phyloP scores from a whole-genome alignment of 2,113 vertebrate species.

The Scomber japonicus region DNA sequence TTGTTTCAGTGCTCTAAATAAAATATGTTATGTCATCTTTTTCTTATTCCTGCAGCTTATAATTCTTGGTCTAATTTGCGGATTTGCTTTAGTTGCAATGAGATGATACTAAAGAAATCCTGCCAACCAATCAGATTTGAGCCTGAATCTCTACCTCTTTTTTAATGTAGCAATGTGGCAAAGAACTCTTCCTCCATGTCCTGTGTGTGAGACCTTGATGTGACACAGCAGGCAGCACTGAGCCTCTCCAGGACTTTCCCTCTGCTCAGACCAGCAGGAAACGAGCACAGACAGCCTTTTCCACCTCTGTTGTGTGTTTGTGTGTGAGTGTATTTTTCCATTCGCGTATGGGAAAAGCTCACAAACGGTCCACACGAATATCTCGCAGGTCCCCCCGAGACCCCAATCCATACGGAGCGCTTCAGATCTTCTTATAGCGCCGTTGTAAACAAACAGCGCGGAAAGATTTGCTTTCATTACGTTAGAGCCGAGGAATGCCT shows the following conservation, averaged over 20 bases:
- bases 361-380: background rate
- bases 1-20: background rate
- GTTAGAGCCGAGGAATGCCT: background rate
- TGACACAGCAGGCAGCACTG: background rate
- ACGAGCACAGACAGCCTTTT: slow-evolving; percentile 12
- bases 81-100: background rate
- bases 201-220: background rate
- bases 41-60: too few relatives aligned
- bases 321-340: background rate
- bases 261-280: background rate
- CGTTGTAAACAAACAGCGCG: slow-evolving; percentile 15
- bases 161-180: background rate
- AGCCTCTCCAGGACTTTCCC: slow-evolving; percentile 3
- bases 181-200: slow-evolving; percentile 9
- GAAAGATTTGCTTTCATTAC: slow-evolving; percentile 26
- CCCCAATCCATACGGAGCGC: background rate
- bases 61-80: too few relatives aligned
- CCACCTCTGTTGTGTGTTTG: background rate
- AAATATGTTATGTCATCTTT: too few relatives aligned
- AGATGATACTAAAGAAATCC: background rate
- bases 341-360: background rate
- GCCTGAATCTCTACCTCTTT: background rate
- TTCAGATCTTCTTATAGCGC: slow-evolving; percentile 13
- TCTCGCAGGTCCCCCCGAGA: background rate
- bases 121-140: background rate